Conservation (phyloP, 1,140 invertebrate species). For the Helicoverpa zea region DNA sequence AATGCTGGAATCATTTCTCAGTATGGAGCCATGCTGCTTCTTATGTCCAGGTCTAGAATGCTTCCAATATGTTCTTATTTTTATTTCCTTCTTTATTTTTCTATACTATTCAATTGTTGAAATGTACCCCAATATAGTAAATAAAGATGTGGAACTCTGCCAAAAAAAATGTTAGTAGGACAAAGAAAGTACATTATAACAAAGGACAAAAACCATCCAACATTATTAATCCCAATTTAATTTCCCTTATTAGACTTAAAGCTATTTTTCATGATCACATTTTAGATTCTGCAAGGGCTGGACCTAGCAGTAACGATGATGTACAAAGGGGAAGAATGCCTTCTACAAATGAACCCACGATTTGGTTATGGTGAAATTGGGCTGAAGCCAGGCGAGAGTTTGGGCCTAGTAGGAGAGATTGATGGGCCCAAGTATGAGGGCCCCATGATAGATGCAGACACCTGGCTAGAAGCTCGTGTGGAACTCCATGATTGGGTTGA, state of each 20-base stretch:
- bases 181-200: neutral
- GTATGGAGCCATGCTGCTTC: no score
- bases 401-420: conserved; percentile 88
- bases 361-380: conserved; percentile 92
- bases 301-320: conserved; percentile 95
- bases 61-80: no score
- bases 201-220: neutral
- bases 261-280: neutral
- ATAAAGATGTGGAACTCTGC: conserved; percentile 17
- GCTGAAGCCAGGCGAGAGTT: conserved; percentile 90
- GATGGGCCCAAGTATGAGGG: conserved; percentile 88
- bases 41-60: no score
- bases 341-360: conserved; percentile 90
- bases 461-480: conserved; percentile 72
- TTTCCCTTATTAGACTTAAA: neutral
- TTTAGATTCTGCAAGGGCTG: conserved; percentile 91
- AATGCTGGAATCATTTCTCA: no score
- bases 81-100: neutral
- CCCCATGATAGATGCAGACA: conserved; percentile 69
- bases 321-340: conserved; percentile 92
- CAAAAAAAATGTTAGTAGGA: neutral
- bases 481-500: conserved; percentile 81
- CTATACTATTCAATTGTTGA: neutral
- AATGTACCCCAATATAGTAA: neutral
- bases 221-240: neutral